A percentile compares a stretch with the other conserved stretches of the same genome.
Evolutionary conservation across 2,888 invertebrate genomes (phyloP).

Genomic region (Ferdinandea cuprea): DNA sequence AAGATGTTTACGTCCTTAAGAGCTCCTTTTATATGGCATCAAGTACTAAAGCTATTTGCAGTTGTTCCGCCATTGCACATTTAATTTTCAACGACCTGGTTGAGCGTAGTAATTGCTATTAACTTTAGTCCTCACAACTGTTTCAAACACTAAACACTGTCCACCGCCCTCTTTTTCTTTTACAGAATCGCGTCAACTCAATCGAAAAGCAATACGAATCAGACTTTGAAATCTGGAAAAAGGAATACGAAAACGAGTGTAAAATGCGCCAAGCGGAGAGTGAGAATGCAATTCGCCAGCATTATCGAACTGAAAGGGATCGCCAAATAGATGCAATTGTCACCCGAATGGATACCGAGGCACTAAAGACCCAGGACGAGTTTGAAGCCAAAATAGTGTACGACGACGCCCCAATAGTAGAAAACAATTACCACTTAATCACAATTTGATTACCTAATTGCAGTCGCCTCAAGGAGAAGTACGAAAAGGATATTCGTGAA

Average conservation of each 20-base stretch:
- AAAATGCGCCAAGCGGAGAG: constrained; percentile 85
- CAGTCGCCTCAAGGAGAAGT: constrained; percentile 90
- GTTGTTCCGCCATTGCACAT: neutral
- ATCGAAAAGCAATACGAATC: constrained; percentile 86
- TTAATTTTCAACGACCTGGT: no score
- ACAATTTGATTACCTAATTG: constrained; percentile 16
- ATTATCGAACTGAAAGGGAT: constrained; percentile 89
- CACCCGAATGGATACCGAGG: constrained; percentile 82
- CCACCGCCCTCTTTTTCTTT: neutral
- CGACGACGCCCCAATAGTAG: neutral
- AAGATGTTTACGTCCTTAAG: no score
- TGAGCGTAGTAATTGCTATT: no score
- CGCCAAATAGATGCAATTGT: constrained; percentile 88
- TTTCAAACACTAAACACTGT: neutral
- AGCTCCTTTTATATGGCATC: no score
- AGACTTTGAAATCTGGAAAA: constrained; percentile 86
- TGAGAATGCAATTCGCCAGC: constrained; percentile 87
- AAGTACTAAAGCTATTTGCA: no score
- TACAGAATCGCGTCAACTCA: constrained; percentile 85
- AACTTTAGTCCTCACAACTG: no score
- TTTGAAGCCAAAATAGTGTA: constrained; percentile 81
- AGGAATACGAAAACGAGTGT: constrained; percentile 84
- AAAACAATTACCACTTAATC: constrained; percentile 12
- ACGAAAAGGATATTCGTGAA: constrained; percentile 88
- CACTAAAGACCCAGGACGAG: constrained; percentile 80